These are phyloP conservation scores for Anneissia japonica DNA, from an alignment of 35 echinoderm and acorn worm genomes.

Conservation along the genomic window DNA sequence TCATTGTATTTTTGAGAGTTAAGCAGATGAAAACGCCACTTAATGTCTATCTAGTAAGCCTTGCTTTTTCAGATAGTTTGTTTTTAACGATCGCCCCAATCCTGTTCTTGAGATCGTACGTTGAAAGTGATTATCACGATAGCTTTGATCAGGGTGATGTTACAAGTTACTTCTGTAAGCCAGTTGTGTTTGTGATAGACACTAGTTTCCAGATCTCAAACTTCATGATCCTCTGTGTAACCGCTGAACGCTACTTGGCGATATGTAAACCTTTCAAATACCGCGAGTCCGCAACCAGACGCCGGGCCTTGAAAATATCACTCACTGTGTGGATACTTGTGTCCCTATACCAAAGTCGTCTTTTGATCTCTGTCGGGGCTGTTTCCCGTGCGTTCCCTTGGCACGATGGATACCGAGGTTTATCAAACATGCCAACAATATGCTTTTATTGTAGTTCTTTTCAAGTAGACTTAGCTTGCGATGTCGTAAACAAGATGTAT, in stretches of 20 bases:
- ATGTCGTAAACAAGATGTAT: neutral
- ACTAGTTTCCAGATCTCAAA: neutral
- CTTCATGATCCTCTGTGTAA: neutral
- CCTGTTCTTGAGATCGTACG: neutral
- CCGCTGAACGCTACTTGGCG: neutral
- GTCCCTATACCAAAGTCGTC: neutral
- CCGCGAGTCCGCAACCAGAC: neutral
- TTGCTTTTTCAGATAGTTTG: neutral
- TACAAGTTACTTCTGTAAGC: neutral
- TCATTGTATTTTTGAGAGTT: neutral
- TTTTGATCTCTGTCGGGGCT: neutral
- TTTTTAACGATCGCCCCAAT: neutral
- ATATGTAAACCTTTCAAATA: neutral
- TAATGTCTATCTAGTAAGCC: neutral
- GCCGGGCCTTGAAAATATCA: neutral
- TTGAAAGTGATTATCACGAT: neutral
- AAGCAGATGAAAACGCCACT: neutral
- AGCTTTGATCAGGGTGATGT: neutral
- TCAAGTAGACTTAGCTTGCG: neutral
- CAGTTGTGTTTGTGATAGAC: neutral
- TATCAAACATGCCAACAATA: neutral
- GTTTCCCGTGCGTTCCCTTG: neutral
- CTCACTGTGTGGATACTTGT: neutral
- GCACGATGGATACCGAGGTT: neutral
- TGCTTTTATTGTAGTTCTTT: neutral